phyloP scores from a whole-genome alignment of 2,888 invertebrate genomes.

The Rotaria socialis region DNA sequence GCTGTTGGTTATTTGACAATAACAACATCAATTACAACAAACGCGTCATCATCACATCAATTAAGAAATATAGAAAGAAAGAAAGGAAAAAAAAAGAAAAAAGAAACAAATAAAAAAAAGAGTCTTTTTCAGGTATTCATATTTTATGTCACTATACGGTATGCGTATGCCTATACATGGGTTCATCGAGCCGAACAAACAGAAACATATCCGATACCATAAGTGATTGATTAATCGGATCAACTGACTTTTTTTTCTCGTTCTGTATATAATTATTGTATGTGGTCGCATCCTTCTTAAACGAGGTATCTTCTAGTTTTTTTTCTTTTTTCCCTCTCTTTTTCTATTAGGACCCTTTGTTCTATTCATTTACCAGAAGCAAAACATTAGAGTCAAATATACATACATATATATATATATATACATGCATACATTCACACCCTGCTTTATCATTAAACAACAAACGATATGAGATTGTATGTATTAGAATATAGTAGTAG shows the following conservation, averaged over 20 bases:
- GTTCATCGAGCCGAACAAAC: conserved; percentile 29
- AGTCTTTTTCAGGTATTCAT: conserved; percentile 22
- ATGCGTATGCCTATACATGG: conserved; percentile 2
- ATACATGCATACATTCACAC: neutral
- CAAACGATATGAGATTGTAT: neutral
- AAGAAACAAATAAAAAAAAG: neutral
- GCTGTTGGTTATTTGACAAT: conserved; percentile 18
- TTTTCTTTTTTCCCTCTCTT: neutral
- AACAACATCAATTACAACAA: conserved; percentile 11
- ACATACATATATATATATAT: neutral
- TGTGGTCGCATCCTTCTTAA: neutral
- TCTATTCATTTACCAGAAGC: neutral
- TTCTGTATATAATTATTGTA: conserved; percentile 24
- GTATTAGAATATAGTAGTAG: neutral
- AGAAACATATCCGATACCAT: conserved; percentile 33
- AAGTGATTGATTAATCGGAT: conserved; percentile 33
- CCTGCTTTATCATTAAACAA: conserved; percentile 14
- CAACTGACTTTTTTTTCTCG: neutral
- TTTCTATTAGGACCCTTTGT: neutral
- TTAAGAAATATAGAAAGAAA: neutral
- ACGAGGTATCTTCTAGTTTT: neutral
- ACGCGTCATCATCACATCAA: neutral
- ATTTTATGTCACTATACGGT: conserved; percentile 11
- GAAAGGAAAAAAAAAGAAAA: neutral
- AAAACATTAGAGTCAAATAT: conserved; percentile 7